Percentiles rank a stretch among this genome's conserved stretches.
phyloP scores from a whole-genome alignment of 1,140 invertebrate species.

The Lordiphosa collinella region DNA sequence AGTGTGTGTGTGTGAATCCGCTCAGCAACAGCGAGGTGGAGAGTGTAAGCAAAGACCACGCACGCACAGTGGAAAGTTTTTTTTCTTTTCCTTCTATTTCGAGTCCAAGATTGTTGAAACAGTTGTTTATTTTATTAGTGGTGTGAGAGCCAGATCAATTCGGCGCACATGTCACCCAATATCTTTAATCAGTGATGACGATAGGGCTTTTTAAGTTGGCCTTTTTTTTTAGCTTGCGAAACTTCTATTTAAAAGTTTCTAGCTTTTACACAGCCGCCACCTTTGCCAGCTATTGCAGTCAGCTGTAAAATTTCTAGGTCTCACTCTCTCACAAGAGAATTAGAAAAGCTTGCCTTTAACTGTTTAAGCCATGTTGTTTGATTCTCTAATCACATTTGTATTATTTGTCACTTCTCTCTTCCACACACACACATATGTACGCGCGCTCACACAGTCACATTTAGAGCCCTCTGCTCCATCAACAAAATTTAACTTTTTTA shows the following conservation, averaged over 20 bases:
- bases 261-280: no score
- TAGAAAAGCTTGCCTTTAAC: no score
- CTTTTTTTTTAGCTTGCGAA: no score
- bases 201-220: not conserved
- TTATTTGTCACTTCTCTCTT: slow-evolving; percentile 1
- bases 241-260: no score
- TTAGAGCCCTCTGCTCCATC: not conserved
- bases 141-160: not conserved
- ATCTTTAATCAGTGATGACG: not conserved
- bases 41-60: slow-evolving; percentile 7
- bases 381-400: no score
- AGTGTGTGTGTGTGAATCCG: not conserved
- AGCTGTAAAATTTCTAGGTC: no score
- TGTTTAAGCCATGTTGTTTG: no score
- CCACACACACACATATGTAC: not conserved
- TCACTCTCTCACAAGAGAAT: no score
- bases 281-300: no score
- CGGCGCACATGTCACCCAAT: not conserved
- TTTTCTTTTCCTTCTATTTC: slow-evolving; percentile 41
- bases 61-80: slow-evolving; percentile 46
- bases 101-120: slow-evolving; percentile 44
- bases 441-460: slow-evolving; percentile 10
- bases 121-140: slow-evolving; percentile 30
- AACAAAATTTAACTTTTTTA: not conserved
- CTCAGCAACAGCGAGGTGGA: slow-evolving; percentile 9